Evolutionary conservation across 2,113 vertebrate genomes (phyloP).

Genomic region (Setophaga petechia): DNA sequence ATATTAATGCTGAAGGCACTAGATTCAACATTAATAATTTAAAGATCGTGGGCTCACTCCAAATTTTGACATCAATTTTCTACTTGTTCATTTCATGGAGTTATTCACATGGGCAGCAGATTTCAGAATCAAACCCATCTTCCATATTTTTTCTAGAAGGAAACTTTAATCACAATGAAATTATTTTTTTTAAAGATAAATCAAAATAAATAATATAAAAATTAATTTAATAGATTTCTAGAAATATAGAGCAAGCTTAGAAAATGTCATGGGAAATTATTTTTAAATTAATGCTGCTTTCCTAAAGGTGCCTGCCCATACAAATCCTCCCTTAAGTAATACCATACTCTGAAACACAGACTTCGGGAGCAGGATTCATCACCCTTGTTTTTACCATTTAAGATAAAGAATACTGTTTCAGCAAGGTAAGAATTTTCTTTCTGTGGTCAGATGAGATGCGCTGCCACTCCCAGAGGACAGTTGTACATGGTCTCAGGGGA

Average conservation of each 20-base stretch:
- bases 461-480: not conserved
- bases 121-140: not conserved
- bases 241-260: not conserved
- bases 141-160: not conserved
- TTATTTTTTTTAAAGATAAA: not conserved
- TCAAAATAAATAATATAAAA: not conserved
- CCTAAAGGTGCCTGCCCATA: not conserved
- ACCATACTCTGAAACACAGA: not conserved
- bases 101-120: not conserved
- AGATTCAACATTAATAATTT: not conserved
- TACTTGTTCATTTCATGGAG: not conserved
- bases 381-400: not conserved
- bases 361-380: not conserved
- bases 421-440: not conserved
- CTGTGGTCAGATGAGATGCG: not conserved
- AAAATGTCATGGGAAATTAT: not conserved
- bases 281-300: not conserved
- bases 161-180: not conserved
- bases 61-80: not conserved
- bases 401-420: not conserved
- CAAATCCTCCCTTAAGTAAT: not conserved
- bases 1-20: not conserved
- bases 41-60: not conserved
- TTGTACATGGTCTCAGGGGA: not conserved
- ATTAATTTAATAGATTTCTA: not conserved